Percentiles rank a stretch among this genome's conserved stretches.
Conservation (phyloP, 2,888 invertebrate genomes). For the Drosophila ezoana region DNA sequence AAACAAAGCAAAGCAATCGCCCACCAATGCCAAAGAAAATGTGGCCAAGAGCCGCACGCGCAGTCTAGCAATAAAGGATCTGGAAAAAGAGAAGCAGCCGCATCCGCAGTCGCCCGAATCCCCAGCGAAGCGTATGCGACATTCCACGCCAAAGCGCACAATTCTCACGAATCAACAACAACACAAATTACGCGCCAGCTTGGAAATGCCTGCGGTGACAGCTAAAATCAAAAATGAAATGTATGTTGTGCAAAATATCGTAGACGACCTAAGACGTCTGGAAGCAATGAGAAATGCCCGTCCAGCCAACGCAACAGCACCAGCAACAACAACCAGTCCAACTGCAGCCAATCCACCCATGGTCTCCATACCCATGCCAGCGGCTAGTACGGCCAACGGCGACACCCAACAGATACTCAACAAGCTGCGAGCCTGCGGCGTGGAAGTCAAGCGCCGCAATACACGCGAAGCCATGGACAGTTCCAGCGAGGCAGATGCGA, state of each 20-base stretch:
- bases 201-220: background rate
- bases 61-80: background rate
- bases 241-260: conserved; percentile 23
- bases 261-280: conserved; percentile 30
- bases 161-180: conserved; percentile 47
- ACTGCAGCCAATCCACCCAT: conserved; percentile 11
- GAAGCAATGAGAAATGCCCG: background rate
- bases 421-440: conserved; percentile 77
- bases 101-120: background rate
- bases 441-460: conserved; percentile 72
- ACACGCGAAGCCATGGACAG: conserved; percentile 24
- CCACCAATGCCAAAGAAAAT: conserved; percentile 74
- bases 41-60: conserved; percentile 24
- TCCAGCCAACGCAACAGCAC: background rate
- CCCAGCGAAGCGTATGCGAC: conserved; percentile 30
- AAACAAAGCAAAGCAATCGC: conserved; percentile 47
- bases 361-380: conserved; percentile 32
- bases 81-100: background rate
- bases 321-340: background rate
- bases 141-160: conserved; percentile 36
- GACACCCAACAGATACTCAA: conserved; percentile 73
- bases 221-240: conserved; percentile 24
- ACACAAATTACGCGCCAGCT: conserved; percentile 5
- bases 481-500: background rate
- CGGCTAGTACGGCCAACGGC: conserved; percentile 16